These are phyloP conservation scores for Odontophorus gujanensis DNA, from an alignment of 2,113 vertebrate genomes.

Conservation along the genomic window DNA sequence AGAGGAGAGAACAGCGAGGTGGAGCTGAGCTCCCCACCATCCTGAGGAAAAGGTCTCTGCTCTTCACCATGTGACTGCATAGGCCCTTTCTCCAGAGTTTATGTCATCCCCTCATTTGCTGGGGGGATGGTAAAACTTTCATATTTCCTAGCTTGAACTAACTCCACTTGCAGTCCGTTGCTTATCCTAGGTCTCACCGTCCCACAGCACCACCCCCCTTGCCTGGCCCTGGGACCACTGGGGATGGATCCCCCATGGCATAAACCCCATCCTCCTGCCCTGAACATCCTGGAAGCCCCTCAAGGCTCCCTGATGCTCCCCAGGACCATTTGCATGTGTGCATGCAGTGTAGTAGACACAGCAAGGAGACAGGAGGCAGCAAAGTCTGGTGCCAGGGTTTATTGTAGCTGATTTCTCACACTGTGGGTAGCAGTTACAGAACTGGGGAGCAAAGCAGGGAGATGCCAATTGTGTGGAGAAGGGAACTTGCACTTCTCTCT, in stretches of 20 bases:
- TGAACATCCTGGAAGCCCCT: too few relatives aligned
- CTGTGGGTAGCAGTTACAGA: not conserved
- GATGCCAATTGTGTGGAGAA: not conserved
- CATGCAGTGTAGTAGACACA: not conserved
- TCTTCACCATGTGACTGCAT: too few relatives aligned
- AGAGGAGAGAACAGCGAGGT: too few relatives aligned
- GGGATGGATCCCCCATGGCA: not conserved
- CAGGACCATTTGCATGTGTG: too few relatives aligned
- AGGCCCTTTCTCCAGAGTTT: not conserved
- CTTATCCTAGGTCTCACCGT: too few relatives aligned
- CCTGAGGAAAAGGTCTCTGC: too few relatives aligned
- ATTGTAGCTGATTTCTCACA: conserved; percentile 39
- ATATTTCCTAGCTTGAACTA: not conserved
- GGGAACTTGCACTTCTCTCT: not conserved
- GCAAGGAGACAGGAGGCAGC: conserved; percentile 10
- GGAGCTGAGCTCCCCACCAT: too few relatives aligned
- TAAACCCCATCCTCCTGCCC: not conserved
- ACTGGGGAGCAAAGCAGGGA: not conserved
- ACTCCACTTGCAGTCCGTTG: not conserved
- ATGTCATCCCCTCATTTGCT: not conserved
- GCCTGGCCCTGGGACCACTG: not conserved
- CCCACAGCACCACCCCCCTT: not conserved
- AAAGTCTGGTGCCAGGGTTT: conserved; percentile 32
- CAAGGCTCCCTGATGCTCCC: not conserved
- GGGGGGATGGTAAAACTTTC: not conserved